These are phyloP conservation scores for Orestias chungarensis DNA, from an alignment of 2,797 vertebrate species.

Conservation along the genomic window DNA sequence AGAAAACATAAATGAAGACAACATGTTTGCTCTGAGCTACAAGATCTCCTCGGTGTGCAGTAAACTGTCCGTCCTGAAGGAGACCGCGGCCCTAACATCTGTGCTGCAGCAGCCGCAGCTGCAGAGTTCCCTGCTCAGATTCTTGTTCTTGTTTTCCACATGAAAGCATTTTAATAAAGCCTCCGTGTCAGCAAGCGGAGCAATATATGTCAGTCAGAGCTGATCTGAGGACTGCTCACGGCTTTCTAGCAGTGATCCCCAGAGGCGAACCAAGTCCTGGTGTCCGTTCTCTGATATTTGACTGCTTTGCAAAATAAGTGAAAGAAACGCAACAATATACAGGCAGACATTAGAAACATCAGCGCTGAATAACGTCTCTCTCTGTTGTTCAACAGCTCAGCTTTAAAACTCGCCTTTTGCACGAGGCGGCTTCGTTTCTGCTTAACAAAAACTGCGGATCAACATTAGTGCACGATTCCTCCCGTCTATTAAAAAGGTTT, in stretches of 20 bases:
- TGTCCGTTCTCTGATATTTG: background rate
- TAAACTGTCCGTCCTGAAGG: constrained; percentile 25
- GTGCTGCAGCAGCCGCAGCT: constrained; percentile 35
- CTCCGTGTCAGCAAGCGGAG: constrained; percentile 56
- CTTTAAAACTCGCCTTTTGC: too few relatives aligned
- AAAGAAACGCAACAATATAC: background rate
- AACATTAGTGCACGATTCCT: too few relatives aligned
- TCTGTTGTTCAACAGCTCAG: background rate
- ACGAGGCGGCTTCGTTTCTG: background rate
- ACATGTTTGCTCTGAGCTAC: constrained; percentile 31
- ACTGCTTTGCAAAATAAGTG: background rate
- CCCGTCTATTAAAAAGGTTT: too few relatives aligned
- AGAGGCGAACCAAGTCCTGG: background rate
- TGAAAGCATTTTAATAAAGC: constrained; percentile 66
- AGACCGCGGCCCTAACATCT: constrained; percentile 52
- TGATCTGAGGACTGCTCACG: constrained; percentile 6
- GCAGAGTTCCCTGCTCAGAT: constrained; percentile 24
- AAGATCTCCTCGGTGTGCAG: constrained; percentile 22
- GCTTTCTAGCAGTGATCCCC: background rate
- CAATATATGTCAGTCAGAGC: constrained; percentile 61
- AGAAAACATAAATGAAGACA: constrained; percentile 41
- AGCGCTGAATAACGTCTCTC: background rate
- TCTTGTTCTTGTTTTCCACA: constrained; percentile 57
- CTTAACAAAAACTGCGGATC: background rate
- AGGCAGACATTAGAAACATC: background rate